Evolutionary conservation across 1,140 invertebrate genomes (phyloP), one percentile per base, ranked within the genome.

Genomic region (Pomacea maculata): DNA sequence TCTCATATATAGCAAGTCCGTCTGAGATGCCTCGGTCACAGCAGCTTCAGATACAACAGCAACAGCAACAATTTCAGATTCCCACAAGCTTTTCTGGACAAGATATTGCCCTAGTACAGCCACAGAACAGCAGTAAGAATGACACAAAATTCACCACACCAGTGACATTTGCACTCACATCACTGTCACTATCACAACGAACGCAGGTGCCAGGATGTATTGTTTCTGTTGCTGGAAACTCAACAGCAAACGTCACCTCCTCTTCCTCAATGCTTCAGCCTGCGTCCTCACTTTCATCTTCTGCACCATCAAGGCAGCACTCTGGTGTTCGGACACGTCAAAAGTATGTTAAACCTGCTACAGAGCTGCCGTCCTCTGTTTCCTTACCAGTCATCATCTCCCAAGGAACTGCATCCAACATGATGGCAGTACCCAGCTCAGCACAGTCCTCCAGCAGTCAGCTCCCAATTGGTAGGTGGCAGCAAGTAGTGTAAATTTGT

Each of bases 11-110:
- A 73, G 19, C 71, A 45, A 25, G 71, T 73, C 71, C 34, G n/a
- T 29, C 71, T 73, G 71, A 61, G 57, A 29, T 73, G 21, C 29
- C 74, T 21, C 77, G 45, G 52, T 25, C 45, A 34, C 52, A 67
- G n/a, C 77, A 79, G 15, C 64, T 67, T 78, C 76, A 78, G 21
- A 15, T 25, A 52, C 61, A 68, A 14, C 77, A 79, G 65, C 77
- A 67, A 29, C 77, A 29, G 52, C 74, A 14, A 45, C 34, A 54
- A 34, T 70, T 70, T 25, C 67, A 70, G 29, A 70, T 61, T 61
- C 57, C 57, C 11, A 14, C 57, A 8, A 11, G 1, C 15, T 61
- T 61, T 8, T 61, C 57, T 11, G 63, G 75, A 67, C 75, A 77
- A 45, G 61, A 77, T 17, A 52, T 77, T 14, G 67, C 63, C 0